These are phyloP conservation scores for Ceyx erithaca DNA, from an alignment of 2,797 vertebrate genomes.

Conservation along the genomic window DNA sequence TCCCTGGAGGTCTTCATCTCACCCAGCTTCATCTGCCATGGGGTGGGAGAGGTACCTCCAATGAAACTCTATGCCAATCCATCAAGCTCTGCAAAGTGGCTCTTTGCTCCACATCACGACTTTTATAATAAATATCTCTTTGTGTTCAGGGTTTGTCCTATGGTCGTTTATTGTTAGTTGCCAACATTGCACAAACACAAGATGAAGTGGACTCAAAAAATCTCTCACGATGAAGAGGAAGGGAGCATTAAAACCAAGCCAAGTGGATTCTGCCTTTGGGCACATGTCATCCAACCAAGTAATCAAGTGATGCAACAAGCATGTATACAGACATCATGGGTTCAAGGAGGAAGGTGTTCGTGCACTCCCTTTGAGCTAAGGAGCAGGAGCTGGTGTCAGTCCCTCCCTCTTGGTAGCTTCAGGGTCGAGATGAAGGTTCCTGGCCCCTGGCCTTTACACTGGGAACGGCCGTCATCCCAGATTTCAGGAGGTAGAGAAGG, in stretches of 20 bases:
- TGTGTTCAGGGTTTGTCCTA: neutral
- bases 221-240: neutral
- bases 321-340: neutral
- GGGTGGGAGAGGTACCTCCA: rapidly evolving
- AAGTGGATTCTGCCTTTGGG: neutral
- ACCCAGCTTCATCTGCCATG: neutral
- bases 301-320: neutral
- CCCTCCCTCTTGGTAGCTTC: neutral
- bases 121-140: neutral
- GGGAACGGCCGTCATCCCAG: neutral
- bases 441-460: too few species aligned
- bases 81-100: neutral
- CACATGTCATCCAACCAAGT: neutral
- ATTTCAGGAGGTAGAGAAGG: neutral
- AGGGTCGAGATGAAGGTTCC: neutral
- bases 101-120: neutral
- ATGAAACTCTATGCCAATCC: neutral
- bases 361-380: neutral
- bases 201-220: neutral
- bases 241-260: neutral
- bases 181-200: neutral
- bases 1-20: neutral
- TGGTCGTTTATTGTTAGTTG: neutral
- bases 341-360: neutral
- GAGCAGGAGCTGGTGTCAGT: neutral